Conservation (phyloP, 2,888 invertebrate genomes). For the Andrena trimmerana region DNA sequence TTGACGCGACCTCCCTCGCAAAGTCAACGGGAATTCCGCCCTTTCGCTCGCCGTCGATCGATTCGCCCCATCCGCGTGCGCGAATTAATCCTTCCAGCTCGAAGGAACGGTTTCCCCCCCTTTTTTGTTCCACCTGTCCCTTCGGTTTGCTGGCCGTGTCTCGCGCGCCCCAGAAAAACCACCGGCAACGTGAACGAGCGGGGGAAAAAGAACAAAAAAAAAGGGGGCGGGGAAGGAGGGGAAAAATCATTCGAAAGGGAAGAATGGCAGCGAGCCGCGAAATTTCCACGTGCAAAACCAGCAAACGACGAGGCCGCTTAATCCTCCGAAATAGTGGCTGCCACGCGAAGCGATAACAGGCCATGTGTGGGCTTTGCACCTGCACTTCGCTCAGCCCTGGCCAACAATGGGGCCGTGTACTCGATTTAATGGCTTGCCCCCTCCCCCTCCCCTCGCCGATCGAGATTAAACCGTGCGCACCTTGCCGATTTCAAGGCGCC, state of each 20-base stretch:
- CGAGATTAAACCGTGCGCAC: slow-evolving; percentile 60
- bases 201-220: slow-evolving; percentile 1
- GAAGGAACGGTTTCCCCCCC: slow-evolving; percentile 25
- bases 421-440: slow-evolving; percentile 59
- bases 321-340: slow-evolving; percentile 61
- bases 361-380: slow-evolving; percentile 64
- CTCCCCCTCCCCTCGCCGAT: slow-evolving; percentile 15
- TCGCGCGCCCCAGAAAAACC: slow-evolving; percentile 7
- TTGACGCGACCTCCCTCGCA: slow-evolving; percentile 55
- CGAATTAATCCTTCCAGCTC: slow-evolving; percentile 55
- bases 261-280: slow-evolving; percentile 25
- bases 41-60: slow-evolving; percentile 49
- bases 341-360: slow-evolving; percentile 59
- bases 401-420: slow-evolving; percentile 62
- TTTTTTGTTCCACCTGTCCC: background rate
- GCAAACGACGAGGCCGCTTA: slow-evolving; percentile 54
- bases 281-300: slow-evolving; percentile 56
- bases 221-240: too few relatives aligned
- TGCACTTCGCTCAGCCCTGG: slow-evolving; percentile 39
- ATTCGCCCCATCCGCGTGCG: slow-evolving; percentile 42
- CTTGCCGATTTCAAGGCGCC: slow-evolving; percentile 46
- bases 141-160: background rate
- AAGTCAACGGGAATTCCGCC: slow-evolving; percentile 62
- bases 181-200: background rate
- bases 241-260: slow-evolving; percentile 30